These are phyloP conservation scores for Microctenopoma steveboyesi DNA, from an alignment of 2,797 vertebrate species.

Conservation along the genomic window DNA sequence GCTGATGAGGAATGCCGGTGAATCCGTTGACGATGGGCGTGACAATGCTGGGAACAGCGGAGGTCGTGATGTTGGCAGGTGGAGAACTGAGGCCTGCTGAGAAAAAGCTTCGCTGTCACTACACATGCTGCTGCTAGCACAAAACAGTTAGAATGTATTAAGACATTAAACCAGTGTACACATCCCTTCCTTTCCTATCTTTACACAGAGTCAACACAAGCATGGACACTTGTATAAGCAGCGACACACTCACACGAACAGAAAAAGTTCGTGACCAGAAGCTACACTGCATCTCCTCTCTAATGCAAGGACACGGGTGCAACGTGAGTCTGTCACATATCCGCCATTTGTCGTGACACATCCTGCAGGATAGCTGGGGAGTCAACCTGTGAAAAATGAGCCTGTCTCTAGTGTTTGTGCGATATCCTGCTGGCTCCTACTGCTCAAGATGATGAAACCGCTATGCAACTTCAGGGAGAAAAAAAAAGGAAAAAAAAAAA, in stretches of 20 bases:
- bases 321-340: conserved; percentile 77
- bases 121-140: conserved; percentile 4
- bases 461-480: conserved; percentile 77
- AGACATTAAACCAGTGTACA: conserved; percentile 23
- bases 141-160: conserved; percentile 17
- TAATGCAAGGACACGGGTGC: conserved; percentile 78
- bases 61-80: conserved; percentile 91
- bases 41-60: conserved; percentile 92
- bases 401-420: conserved; percentile 80
- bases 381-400: conserved; percentile 83
- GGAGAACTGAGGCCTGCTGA: conserved; percentile 93
- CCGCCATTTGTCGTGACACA: conserved; percentile 73
- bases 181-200: conserved; percentile 24
- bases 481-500: conserved; percentile 23
- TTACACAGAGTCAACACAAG: conserved; percentile 28
- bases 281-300: conserved; percentile 63
- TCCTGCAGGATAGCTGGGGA: conserved; percentile 75
- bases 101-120: conserved; percentile 35
- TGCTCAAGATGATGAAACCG: conserved; percentile 83
- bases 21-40: conserved; percentile 95
- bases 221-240: conserved; percentile 5
- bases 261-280: conserved; percentile 41
- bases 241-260: conserved; percentile 3
- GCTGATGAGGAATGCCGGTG: conserved; percentile 93
- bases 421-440: conserved; percentile 78